These are phyloP conservation scores for Mastacembelus armatus DNA, from an alignment of 2,797 vertebrate genomes.

Conservation along the genomic window DNA sequence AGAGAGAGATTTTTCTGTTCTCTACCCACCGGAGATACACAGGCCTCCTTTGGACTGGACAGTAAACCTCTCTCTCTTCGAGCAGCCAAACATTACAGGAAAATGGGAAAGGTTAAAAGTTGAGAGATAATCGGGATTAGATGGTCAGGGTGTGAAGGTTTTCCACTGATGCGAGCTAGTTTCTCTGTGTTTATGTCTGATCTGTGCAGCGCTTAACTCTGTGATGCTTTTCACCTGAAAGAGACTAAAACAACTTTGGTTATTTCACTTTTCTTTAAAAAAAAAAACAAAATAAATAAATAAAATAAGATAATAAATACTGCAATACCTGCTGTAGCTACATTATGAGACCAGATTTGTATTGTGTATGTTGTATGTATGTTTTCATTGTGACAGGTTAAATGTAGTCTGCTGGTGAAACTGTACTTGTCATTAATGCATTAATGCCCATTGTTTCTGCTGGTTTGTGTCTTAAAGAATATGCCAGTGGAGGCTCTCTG, in stretches of 20 bases:
- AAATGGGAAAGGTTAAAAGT: slow-evolving; percentile 10
- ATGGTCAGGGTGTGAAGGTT: slow-evolving; percentile 22
- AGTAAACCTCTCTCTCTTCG: not conserved
- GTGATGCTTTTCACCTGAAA: not conserved
- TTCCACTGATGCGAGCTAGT: not conserved
- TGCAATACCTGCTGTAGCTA: not conserved
- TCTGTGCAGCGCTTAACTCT: not conserved
- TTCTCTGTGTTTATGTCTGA: not conserved
- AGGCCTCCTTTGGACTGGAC: not conserved
- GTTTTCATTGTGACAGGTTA: not conserved
- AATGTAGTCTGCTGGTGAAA: not conserved
- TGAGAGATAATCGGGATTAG: slow-evolving; percentile 36
- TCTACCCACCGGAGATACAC: not conserved
- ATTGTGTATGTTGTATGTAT: not conserved
- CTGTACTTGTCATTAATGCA: no score
- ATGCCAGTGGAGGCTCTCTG: slow-evolving; percentile 92
- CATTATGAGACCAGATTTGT: not conserved
- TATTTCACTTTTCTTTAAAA: no score
- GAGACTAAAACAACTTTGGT: no score
- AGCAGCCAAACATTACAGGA: not conserved
- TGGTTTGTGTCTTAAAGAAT: slow-evolving; percentile 84
- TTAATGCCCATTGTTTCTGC: no score
- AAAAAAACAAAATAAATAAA: no score
- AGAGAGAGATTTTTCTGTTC: slow-evolving; percentile 8
- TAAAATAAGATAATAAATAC: no score